Evolutionary conservation across 2,888 invertebrate species (phyloP), one percentile per base, ranked within the genome.

Genomic region (Cosmorhoe ocellata): DNA sequence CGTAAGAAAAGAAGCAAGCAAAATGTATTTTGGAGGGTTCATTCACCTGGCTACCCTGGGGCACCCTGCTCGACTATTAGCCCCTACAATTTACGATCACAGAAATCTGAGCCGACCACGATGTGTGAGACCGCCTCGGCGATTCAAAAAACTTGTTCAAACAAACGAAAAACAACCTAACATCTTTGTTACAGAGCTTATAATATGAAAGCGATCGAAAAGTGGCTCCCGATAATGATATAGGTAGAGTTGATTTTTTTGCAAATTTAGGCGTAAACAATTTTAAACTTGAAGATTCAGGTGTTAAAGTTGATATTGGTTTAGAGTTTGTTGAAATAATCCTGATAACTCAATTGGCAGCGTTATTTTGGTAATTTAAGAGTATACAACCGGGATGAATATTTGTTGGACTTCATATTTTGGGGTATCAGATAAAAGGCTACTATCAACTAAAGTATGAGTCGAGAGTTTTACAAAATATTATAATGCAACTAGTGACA

Each of bases 101-200:
- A 64, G 50, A 70, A 71, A 71, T 69, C 67, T 66, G 72, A 69
- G 57, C 64, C 53, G 68, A 72, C 71, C 71, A 70, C 74, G 69
- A 81, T 65, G 82, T 84, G 83, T 79, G 79, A 83, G 84, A 79
- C 81, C 83, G 82, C 82, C 84, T 75, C 14, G 36, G 37, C 27
- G 61, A 57, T 50, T 41, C 51, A 48, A 52, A 49, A 52, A 43
- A 50, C 57, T 44, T 47, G 56, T 52, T 57, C 56, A 36, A 47
- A 56, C 49, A 41, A 26, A 26, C 39, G 9, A 59, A 53, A 50
- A 46, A 26, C 49, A 40, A 56, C 59, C 26, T 32, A 42, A 51
- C 8, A 1, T 0, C 6, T n/a, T 45, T 9, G 28, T 8, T 11
- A 47, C 39, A 61, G 24, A 54, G 50, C 40, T 18, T 52, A 58